A percentile compares a stretch with the other conserved stretches of the same genome.
Evolutionary conservation across 2,797 vertebrate genomes (phyloP).

Genomic region (Brachyalestes nurse): DNA sequence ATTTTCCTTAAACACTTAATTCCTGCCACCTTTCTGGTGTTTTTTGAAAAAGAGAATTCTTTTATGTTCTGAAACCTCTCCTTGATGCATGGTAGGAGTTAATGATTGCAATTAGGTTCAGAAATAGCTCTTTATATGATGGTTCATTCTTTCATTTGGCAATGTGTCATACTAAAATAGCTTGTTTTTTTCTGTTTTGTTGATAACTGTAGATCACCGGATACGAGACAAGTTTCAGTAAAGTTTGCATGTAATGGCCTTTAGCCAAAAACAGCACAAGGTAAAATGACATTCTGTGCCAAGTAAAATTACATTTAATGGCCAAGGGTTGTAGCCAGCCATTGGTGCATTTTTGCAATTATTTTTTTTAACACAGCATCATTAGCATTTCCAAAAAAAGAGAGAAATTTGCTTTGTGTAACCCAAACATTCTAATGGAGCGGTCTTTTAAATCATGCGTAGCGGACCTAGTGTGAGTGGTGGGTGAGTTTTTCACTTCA

Average conservation of each 20-base stretch:
- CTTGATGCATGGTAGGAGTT: not conserved
- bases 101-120: not conserved
- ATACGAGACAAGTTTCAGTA: not conserved
- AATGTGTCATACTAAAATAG: not conserved
- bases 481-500: not conserved
- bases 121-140: not conserved
- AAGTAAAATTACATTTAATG: not conserved
- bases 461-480: not conserved
- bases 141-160: not conserved
- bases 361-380: not conserved
- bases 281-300: not conserved
- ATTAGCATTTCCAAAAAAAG: not conserved
- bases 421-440: not conserved
- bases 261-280: not conserved
- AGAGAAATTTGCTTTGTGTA: not conserved
- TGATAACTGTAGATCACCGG: not conserved
- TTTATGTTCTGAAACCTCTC: conserved; percentile 21
- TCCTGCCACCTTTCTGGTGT: conserved; percentile 2
- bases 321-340: not conserved
- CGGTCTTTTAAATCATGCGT: not conserved
- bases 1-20: conserved; percentile 21
- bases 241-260: not conserved
- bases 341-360: not conserved
- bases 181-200: conserved; percentile 10
- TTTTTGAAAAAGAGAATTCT: conserved; percentile 3